Evolutionary conservation across 2,113 vertebrate genomes (phyloP).

Genomic region (Cichladusa arquata): DNA sequence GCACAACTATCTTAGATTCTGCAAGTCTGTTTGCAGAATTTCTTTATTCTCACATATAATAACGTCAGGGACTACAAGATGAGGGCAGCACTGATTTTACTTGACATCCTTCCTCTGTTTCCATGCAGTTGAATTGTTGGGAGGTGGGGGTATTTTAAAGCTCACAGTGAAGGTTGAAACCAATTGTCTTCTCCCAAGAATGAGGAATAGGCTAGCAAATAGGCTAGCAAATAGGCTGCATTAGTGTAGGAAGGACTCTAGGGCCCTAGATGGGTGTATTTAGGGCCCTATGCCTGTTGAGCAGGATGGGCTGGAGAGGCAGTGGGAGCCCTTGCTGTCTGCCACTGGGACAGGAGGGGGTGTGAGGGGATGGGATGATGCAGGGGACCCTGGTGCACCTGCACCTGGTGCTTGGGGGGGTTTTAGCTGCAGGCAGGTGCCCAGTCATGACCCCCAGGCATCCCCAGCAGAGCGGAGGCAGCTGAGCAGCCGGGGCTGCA

Average conservation of each 20-base stretch:
- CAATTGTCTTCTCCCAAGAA: not conserved
- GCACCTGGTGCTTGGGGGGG: rapidly evolving
- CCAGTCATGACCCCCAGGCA: not conserved
- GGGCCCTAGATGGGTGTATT: no score
- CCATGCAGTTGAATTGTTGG: not conserved
- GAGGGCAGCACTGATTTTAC: not conserved
- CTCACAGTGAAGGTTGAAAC: not conserved
- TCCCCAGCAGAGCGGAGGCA: rapidly evolving
- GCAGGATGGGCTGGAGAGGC: rapidly evolving
- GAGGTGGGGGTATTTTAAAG: not conserved
- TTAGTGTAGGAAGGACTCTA: not conserved
- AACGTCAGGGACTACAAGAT: not conserved
- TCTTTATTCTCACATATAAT: not conserved
- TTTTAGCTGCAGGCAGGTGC: not conserved
- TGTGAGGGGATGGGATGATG: rapidly evolving
- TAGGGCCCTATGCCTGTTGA: not conserved
- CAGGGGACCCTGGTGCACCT: not conserved
- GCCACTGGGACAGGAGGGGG: not conserved
- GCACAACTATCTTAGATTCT: not conserved
- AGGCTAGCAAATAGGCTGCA: not conserved
- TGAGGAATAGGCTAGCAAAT: not conserved
- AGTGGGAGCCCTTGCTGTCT: not conserved
- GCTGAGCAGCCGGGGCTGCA: rapidly evolving
- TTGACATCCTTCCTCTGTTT: not conserved
- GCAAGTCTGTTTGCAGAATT: not conserved